Evolutionary conservation across 2,888 invertebrate species (phyloP).

Genomic region (Gortyna flavago): DNA sequence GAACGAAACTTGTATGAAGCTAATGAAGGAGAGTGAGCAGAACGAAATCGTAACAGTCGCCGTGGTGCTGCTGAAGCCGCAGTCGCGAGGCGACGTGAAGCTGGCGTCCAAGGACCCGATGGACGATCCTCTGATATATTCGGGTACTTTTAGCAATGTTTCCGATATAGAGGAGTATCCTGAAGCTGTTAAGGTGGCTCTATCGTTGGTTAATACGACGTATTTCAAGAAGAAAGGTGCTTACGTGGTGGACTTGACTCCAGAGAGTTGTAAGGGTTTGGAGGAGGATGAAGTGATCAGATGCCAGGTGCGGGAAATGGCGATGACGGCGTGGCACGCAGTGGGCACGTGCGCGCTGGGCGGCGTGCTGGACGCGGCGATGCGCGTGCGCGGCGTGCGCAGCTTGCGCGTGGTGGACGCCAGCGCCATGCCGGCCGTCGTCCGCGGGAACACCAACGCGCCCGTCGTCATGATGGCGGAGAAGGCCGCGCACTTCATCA

Average conservation of each 20-base stretch:
- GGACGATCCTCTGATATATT: constrained; percentile 78
- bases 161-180: constrained; percentile 77
- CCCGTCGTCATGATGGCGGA: constrained; percentile 86
- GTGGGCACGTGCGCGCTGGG: constrained; percentile 84
- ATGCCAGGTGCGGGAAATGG: constrained; percentile 81
- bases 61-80: constrained; percentile 80
- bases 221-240: constrained; percentile 77
- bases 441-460: constrained; percentile 84
- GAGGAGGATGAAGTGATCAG: constrained; percentile 76
- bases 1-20: constrained; percentile 71
- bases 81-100: constrained; percentile 79
- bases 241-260: constrained; percentile 71
- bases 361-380: constrained; percentile 74
- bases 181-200: constrained; percentile 72
- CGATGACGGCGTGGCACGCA: constrained; percentile 83
- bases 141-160: constrained; percentile 77
- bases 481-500: constrained; percentile 80
- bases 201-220: constrained; percentile 73
- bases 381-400: constrained; percentile 75
- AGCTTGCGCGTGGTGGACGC: constrained; percentile 82
- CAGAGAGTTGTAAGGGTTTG: constrained; percentile 73
- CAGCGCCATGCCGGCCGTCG: constrained; percentile 80
- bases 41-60: constrained; percentile 78
- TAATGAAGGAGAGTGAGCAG: constrained; percentile 70
- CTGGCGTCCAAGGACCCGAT: constrained; percentile 72